Evolutionary conservation across 2,113 vertebrate species (phyloP).

Genomic region (Todiramphus saurophagus): DNA sequence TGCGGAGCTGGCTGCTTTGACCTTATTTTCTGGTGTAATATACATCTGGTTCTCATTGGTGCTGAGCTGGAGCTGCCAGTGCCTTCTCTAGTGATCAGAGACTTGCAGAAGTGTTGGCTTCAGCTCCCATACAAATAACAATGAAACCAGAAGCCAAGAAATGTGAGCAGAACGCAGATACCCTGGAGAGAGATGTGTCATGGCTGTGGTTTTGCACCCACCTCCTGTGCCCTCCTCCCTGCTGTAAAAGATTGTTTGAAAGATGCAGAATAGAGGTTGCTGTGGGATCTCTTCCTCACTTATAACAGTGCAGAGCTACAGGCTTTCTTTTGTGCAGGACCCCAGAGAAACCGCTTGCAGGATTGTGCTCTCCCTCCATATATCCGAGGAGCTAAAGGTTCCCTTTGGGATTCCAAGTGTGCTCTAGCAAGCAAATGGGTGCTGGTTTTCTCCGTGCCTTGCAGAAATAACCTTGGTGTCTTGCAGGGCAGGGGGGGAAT

Average conservation of each 20-base stretch:
- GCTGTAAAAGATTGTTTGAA: neutral
- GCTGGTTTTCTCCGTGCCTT: neutral
- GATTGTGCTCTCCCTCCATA: fast-evolving
- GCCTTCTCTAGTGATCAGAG: neutral
- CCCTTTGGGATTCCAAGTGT: neutral
- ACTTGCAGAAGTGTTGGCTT: neutral
- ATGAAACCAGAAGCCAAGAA: neutral
- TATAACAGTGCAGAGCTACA: neutral
- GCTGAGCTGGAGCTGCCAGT: neutral
- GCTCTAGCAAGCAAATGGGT: neutral
- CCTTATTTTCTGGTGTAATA: neutral
- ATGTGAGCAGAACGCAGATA: neutral
- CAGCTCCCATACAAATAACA: neutral
- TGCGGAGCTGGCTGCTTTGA: neutral
- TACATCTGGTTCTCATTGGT: neutral
- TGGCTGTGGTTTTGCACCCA: neutral
- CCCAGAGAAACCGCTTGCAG: neutral
- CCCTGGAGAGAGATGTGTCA: neutral
- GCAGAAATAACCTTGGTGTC: neutral
- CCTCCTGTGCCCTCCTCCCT: neutral
- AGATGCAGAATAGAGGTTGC: neutral
- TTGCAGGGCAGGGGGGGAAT: neutral
- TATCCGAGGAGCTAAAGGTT: neutral
- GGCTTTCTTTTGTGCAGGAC: neutral
- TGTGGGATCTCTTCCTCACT: neutral